These are phyloP conservation scores for Leuciscus idus DNA, from an alignment of 2,113 vertebrate species.

Conservation along the genomic window DNA sequence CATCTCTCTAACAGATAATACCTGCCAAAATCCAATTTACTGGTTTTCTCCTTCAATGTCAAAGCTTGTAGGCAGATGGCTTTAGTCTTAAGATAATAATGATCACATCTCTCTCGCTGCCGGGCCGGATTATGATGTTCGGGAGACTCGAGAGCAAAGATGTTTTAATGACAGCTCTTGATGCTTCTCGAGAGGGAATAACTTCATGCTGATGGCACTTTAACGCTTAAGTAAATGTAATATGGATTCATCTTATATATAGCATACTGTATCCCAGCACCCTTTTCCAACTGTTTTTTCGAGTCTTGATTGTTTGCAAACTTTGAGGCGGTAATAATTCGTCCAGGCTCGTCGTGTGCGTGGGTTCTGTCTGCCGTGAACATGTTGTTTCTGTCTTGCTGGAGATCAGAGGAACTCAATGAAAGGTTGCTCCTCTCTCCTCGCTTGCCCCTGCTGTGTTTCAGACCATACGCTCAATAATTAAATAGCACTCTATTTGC, in stretches of 20 bases:
- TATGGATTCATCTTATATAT: slow-evolving; percentile 46
- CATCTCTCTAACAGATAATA: slow-evolving; percentile 73
- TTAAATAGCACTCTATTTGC: slow-evolving; percentile 35
- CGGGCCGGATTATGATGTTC: slow-evolving; percentile 53
- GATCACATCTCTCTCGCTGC: slow-evolving; percentile 57
- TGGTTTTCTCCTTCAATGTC: slow-evolving; percentile 49
- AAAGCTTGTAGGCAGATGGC: slow-evolving; percentile 69
- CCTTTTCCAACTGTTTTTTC: not conserved
- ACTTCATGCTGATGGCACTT: slow-evolving; percentile 30
- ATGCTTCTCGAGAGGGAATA: slow-evolving; percentile 18
- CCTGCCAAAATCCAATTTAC: slow-evolving; percentile 73
- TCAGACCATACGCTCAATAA: slow-evolving; percentile 44
- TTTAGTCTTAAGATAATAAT: slow-evolving; percentile 62
- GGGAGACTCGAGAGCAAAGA: slow-evolving; percentile 23
- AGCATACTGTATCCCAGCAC: not conserved
- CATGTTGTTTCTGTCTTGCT: slow-evolving; percentile 15
- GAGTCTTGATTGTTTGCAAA: slow-evolving; percentile 31
- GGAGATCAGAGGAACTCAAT: slow-evolving; percentile 30
- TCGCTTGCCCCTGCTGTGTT: slow-evolving; percentile 21
- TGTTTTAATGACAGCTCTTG: slow-evolving; percentile 3
- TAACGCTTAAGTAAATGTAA: slow-evolving; percentile 52
- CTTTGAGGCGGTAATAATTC: slow-evolving; percentile 5
- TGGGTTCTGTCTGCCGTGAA: slow-evolving; percentile 21
- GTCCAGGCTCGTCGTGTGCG: slow-evolving; percentile 14
- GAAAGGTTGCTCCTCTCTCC: slow-evolving; percentile 19